Evolutionary conservation across 1,140 invertebrate species (phyloP), one percentile per base, ranked within the genome.

Genomic region (Galendromus occidentalis): DNA sequence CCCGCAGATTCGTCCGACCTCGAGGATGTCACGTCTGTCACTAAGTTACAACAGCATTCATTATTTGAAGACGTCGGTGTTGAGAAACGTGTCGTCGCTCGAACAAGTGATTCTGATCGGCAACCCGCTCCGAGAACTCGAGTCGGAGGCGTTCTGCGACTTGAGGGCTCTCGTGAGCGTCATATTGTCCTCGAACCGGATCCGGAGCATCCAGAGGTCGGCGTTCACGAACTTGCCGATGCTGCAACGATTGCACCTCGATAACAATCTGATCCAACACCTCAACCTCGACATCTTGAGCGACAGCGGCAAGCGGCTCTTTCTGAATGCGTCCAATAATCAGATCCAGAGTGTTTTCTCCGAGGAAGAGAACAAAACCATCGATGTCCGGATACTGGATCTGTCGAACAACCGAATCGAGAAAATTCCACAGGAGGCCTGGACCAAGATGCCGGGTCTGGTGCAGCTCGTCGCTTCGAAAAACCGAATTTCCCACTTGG

Each of bases 201-300:
- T 59, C 14, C 14, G 51, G 14, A 25, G 51, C 2, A 33, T 59
- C 9, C 51, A 59, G 22, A 17, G 51, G 17, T 59, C 14, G 14
- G 51, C 51, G 12, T 59, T 59, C 22, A 20, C 25, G 25, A 59
- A 59, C 25, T 22, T 59, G 51, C 51, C 51, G 51, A 59, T 17
- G 14, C 51, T 59, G 51, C 51, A 59, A 25, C 25, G 51, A 14
- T 22, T 59, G 25, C 51, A 59, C 22, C 51, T 59, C 22, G 51
- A 59, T 9, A 59, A 59, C 51, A 59, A 59, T 59, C 51, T 59
- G 4, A 59, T 59, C n/a, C 51, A 59, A 22, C 51, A 59, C 33
- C 51, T 59, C 1, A 59, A 59, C 33, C 22, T 59, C 17, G 51
- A 59, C 22, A 59, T 59, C 25, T 22, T 59, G 25, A 33, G 33